These are phyloP conservation scores for Luperina testacea DNA, from an alignment of 2,888 invertebrate species.

Conservation along the genomic window DNA sequence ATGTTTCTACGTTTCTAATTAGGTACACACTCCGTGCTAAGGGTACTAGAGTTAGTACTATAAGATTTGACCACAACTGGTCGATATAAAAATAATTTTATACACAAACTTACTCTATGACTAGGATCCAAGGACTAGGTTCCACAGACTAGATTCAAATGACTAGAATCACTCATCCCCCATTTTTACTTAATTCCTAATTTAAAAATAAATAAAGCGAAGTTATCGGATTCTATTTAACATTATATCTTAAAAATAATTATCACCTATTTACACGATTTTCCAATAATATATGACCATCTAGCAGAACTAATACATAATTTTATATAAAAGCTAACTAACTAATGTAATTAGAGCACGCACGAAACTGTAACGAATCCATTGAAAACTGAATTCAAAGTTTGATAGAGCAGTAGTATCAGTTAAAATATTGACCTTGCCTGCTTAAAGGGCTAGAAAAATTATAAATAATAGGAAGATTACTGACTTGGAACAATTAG, in stretches of 20 bases:
- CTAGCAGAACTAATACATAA: slow-evolving; percentile 44
- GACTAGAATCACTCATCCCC: slow-evolving; percentile 85
- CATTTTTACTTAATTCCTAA: slow-evolving; percentile 50
- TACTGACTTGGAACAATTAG: slow-evolving; percentile 1
- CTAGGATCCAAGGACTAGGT: slow-evolving; percentile 59
- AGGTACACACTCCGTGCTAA: slow-evolving; percentile 61
- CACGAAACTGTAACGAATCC: slow-evolving; percentile 44
- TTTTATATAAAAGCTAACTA: slow-evolving; percentile 29
- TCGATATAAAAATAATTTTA: slow-evolving; percentile 64
- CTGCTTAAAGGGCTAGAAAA: no score
- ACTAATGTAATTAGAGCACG: slow-evolving; percentile 26
- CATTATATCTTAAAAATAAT: slow-evolving; percentile 62
- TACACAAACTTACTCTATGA: slow-evolving; percentile 56
- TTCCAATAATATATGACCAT: slow-evolving; percentile 27
- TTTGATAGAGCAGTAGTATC: background rate
- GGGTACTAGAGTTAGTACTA: slow-evolving; percentile 46
- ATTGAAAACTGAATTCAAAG: slow-evolving; percentile 8
- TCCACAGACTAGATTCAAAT: slow-evolving; percentile 73
- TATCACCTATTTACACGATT: slow-evolving; percentile 55
- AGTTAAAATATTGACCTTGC: background rate
- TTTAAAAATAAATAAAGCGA: slow-evolving; percentile 76
- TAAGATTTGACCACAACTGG: slow-evolving; percentile 18
- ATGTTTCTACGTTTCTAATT: slow-evolving; percentile 49
- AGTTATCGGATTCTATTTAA: slow-evolving; percentile 79
- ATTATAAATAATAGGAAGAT: slow-evolving; percentile 3